A percentile compares a stretch with the other conserved stretches of the same genome.
Conservation (phyloP, 2,888 invertebrate genomes). For the Cheiracanthium punctorium region DNA sequence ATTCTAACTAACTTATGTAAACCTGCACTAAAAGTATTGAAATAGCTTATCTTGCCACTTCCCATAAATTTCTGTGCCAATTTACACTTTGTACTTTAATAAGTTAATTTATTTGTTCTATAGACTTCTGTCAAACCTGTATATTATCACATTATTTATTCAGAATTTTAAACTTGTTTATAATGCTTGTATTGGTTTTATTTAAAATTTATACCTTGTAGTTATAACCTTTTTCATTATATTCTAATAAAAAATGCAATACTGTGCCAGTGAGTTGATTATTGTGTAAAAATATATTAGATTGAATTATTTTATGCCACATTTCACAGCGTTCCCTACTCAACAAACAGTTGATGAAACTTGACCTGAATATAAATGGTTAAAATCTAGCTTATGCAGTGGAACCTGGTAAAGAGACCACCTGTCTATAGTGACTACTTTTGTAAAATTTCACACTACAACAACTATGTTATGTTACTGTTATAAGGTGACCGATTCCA, state of each 20-base stretch:
- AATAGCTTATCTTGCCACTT: slow-evolving; percentile 2
- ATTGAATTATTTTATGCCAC: too few relatives aligned
- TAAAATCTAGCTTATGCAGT: too few relatives aligned
- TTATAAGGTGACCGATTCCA: too few relatives aligned
- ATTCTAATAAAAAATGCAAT: slow-evolving; percentile 21
- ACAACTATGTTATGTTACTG: too few relatives aligned
- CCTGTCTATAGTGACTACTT: too few relatives aligned
- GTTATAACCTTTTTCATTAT: not conserved
- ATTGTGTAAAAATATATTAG: not conserved
- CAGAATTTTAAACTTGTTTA: slow-evolving; percentile 6
- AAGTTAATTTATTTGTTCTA: not conserved
- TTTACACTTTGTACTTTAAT: not conserved
- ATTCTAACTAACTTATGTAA: not conserved
- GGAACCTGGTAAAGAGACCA: too few relatives aligned
- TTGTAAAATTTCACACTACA: too few relatives aligned
- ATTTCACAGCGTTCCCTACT: too few relatives aligned
- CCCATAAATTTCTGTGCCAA: slow-evolving; percentile 13
- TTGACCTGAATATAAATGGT: too few relatives aligned
- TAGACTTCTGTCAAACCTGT: not conserved
- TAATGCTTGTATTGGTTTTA: slow-evolving; percentile 13
- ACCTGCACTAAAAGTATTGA: not conserved
- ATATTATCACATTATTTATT: not conserved
- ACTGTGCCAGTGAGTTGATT: slow-evolving; percentile 6
- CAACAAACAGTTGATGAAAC: too few relatives aligned
- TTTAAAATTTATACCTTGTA: slow-evolving; percentile 13